Percentiles rank a stretch among this genome's conserved stretches.
Conservation (phyloP, 2,113 vertebrate species). For the Neogobius melanostomus region DNA sequence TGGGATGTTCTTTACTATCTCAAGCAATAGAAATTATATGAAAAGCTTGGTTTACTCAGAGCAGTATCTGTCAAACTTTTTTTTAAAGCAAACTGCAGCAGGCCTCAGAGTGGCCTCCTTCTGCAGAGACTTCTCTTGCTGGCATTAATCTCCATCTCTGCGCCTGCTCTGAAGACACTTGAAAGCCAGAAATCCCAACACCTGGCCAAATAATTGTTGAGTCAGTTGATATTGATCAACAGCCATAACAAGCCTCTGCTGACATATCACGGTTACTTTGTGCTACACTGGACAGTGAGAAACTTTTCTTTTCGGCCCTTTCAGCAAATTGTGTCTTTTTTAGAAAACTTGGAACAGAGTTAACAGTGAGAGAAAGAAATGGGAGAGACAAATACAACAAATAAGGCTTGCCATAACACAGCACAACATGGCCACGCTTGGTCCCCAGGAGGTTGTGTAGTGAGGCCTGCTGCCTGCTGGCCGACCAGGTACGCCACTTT, state of each 20-base stretch:
- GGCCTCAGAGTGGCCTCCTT: slow-evolving; percentile 3
- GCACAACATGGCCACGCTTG: slow-evolving; percentile 62
- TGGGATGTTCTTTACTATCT: too few relatives aligned
- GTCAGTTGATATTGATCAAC: slow-evolving; percentile 52
- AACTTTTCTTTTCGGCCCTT: slow-evolving; percentile 54
- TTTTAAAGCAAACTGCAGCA: not conserved
- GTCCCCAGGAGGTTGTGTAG: slow-evolving; percentile 66
- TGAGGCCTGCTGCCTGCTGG: slow-evolving; percentile 72
- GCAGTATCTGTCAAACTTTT: not conserved
- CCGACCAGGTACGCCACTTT: slow-evolving; percentile 65
- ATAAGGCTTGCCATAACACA: slow-evolving; percentile 65
- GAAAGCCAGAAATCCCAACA: slow-evolving; percentile 36
- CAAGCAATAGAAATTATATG: not conserved
- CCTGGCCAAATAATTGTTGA: slow-evolving; percentile 40
- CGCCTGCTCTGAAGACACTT: slow-evolving; percentile 2
- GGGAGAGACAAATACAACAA: slow-evolving; percentile 59
- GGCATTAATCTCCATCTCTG: slow-evolving; percentile 16
- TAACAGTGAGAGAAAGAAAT: slow-evolving; percentile 42
- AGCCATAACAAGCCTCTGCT: slow-evolving; percentile 39
- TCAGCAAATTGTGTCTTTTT: slow-evolving; percentile 53
- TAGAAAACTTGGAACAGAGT: slow-evolving; percentile 36
- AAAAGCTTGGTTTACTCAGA: not conserved
- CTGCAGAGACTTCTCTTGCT: slow-evolving; percentile 6
- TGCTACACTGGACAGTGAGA: slow-evolving; percentile 38
- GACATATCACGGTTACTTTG: slow-evolving; percentile 38